Evolutionary conservation across 2,797 vertebrate species (phyloP).

Genomic region (Cygnus olor): DNA sequence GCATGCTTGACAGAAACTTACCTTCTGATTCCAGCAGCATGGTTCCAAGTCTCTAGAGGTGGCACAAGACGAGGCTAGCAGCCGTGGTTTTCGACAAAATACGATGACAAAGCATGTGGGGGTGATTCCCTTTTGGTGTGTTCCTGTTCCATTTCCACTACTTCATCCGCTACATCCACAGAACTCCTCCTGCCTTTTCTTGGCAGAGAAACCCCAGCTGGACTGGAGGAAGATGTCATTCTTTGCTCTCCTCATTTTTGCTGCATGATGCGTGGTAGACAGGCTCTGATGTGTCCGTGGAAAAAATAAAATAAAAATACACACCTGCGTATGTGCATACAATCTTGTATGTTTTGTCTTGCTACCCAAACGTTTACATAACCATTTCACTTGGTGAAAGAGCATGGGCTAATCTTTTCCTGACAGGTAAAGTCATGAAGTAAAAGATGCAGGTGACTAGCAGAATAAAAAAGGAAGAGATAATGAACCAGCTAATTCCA

Average conservation of each 20-base stretch:
- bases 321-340: fast-evolving
- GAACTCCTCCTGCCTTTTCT: neutral
- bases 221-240: neutral
- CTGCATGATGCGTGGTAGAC: neutral
- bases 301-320: neutral
- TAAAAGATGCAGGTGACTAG: neutral
- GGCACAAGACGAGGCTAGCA: neutral
- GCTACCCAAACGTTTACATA: neutral
- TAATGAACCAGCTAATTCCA: conserved; percentile 22
- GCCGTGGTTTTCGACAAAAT: neutral
- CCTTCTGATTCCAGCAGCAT: neutral
- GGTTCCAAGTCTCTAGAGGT: neutral
- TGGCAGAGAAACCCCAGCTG: neutral
- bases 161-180: neutral
- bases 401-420: neutral
- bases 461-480: conserved; percentile 9
- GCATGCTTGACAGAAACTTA: neutral
- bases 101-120: neutral
- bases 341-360: neutral
- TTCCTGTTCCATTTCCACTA: neutral
- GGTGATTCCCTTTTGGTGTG: neutral
- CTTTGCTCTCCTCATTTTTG: neutral
- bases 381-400: neutral
- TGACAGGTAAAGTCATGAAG: neutral
- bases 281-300: neutral